Percentiles rank a stretch among this genome's conserved stretches.
These are phyloP conservation scores for Papilio protenor DNA, from an alignment of 2,888 invertebrate species.

Conservation along the genomic window DNA sequence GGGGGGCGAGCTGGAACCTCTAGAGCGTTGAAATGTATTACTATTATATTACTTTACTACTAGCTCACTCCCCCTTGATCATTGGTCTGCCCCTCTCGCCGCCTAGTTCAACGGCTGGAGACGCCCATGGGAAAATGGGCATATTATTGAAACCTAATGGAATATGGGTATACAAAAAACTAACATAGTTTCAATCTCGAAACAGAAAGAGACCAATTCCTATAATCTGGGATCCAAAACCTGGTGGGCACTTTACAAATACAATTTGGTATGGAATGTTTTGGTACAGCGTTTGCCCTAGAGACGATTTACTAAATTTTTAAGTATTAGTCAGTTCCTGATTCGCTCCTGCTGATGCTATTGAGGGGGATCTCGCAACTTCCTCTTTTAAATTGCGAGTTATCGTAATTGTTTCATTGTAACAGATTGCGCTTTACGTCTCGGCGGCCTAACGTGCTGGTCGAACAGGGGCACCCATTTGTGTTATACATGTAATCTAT, in stretches of 20 bases:
- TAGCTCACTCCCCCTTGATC: too few species aligned
- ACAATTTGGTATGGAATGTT: not conserved
- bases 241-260: not conserved
- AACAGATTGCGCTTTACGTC: slow-evolving; percentile 73
- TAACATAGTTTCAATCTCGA: too few species aligned
- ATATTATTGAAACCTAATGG: too few species aligned
- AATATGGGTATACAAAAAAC: too few species aligned
- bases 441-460: slow-evolving; percentile 60
- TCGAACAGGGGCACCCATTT: slow-evolving; percentile 64
- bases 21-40: too few species aligned
- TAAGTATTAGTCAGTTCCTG: slow-evolving; percentile 65
- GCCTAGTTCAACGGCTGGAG: too few species aligned
- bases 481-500: slow-evolving; percentile 49
- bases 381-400: slow-evolving; percentile 84
- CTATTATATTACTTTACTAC: too few species aligned
- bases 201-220: too few species aligned
- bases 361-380: slow-evolving; percentile 82
- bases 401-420: slow-evolving; percentile 84
- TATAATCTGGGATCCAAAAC: too few species aligned
- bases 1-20: too few species aligned
- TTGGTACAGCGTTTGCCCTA: not conserved
- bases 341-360: slow-evolving; percentile 64
- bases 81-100: too few species aligned
- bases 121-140: too few species aligned
- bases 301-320: slow-evolving; percentile 15